These are phyloP conservation scores for Drosophila trapezifrons DNA, from an alignment of 1,140 invertebrate genomes.

Conservation along the genomic window DNA sequence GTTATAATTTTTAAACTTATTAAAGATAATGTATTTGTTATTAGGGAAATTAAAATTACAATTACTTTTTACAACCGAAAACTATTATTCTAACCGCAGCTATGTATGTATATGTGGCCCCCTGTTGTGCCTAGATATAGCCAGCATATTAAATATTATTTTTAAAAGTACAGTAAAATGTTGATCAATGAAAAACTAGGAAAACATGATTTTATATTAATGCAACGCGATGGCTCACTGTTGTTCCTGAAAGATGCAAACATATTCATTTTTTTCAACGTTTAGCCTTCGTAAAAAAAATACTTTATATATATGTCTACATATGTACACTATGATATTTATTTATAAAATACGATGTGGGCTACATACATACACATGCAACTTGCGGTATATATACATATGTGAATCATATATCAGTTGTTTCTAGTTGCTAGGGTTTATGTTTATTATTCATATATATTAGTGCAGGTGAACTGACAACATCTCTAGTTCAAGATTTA, in stretches of 20 bases:
- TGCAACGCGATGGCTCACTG: neutral
- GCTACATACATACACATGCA: neutral
- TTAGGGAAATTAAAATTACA: no score
- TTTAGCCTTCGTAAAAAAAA: slow-evolving; percentile 1
- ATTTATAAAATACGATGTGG: slow-evolving; percentile 12
- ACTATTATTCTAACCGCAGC: neutral
- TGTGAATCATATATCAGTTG: slow-evolving; percentile 6
- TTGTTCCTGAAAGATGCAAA: neutral
- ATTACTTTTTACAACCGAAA: no score
- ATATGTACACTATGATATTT: neutral
- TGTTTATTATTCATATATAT: slow-evolving; percentile 22
- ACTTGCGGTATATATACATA: neutral
- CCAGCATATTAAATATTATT: slow-evolving; percentile 16
- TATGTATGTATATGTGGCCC: neutral
- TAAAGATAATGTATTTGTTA: no score
- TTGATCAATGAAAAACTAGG: slow-evolving; percentile 6
- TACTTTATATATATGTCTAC: neutral
- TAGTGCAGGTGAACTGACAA: slow-evolving; percentile 27
- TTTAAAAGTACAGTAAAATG: slow-evolving; percentile 9
- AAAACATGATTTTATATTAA: neutral
- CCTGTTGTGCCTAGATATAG: slow-evolving; percentile 27
- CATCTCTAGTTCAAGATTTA: slow-evolving; percentile 2
- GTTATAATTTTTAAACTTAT: no score
- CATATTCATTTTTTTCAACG: slow-evolving; percentile 1
- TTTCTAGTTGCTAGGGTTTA: slow-evolving; percentile 2